Evolutionary conservation across 2,888 invertebrate species (phyloP), one percentile per base, ranked within the genome.

Genomic region (Tinea trinotella): DNA sequence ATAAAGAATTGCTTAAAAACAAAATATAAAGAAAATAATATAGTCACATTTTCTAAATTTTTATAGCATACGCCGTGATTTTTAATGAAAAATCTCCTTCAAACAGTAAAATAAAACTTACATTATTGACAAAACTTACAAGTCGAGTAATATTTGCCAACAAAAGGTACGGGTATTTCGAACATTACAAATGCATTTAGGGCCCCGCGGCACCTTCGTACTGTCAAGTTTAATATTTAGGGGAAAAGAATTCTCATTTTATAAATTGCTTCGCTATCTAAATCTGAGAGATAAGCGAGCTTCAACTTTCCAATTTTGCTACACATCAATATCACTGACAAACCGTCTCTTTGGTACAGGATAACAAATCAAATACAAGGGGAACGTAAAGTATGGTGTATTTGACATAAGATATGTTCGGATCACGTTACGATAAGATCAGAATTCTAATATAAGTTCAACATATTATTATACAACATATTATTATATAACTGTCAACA

Each of bases 321-420:
- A 81, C 83, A 82, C 84, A 85, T 85, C 84, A 85, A 83, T 84
- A 84, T 82, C 80, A 82, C 67, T 80, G 83, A 82, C 84, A 75
- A 68, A 62, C 63, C 66, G 71, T 59, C 52, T 35, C 52, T 34
- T 30, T 30, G 52, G 35, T 19, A 19, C 53, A 57, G 71, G 72
- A 70, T 74, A 77, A 83, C 81, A 80, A 77, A 83, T 84, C 84
- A 85, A 81, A 82, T 73, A 75, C 75, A 40, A 48, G 12, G 48
- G 48, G 48, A 19, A 17, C 13, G 46, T 46, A 19, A 46, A 46
- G 46, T 46, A 46, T 46, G 46, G 46, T 46, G 46, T 18, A 46
- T 46, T 46, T 46, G 46, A 46, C 46, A 40, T 40, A 46, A 46
- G 46, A 46, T 46, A 46, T 19, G 46, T 46, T 19, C 15, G 2